phyloP scores from a whole-genome alignment of 2,888 invertebrate genomes.

The Charanyca ferruginea region DNA sequence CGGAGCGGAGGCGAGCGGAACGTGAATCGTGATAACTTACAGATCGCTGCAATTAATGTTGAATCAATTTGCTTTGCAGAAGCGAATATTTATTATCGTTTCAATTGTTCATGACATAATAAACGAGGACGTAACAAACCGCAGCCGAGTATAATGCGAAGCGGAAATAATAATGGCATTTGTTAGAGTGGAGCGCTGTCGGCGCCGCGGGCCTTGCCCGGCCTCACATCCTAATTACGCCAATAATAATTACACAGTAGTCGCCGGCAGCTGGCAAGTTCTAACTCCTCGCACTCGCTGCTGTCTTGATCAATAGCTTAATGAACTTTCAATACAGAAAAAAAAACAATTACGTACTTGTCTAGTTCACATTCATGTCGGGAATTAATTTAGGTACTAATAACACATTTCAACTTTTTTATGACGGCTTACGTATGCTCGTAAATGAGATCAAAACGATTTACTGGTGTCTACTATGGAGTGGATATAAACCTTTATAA shows the following conservation, averaged over 20 bases:
- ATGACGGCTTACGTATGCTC: slow-evolving; percentile 22
- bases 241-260: slow-evolving; percentile 89
- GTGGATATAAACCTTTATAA: slow-evolving; percentile 9
- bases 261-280: slow-evolving; percentile 77
- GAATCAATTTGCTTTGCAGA: slow-evolving; percentile 84
- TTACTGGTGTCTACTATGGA: slow-evolving; percentile 15
- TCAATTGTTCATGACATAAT: slow-evolving; percentile 86
- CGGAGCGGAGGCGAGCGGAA: slow-evolving; percentile 56
- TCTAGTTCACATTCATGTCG: slow-evolving; percentile 41
- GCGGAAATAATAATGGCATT: slow-evolving; percentile 90
- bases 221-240: slow-evolving; percentile 90
- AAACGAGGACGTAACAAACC: slow-evolving; percentile 85
- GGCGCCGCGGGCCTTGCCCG: slow-evolving; percentile 84
- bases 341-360: slow-evolving; percentile 45
- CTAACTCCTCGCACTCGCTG: slow-evolving; percentile 73
- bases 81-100: slow-evolving; percentile 83
- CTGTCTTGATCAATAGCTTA: slow-evolving; percentile 75
- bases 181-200: slow-evolving; percentile 78
- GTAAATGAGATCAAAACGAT: slow-evolving; percentile 33
- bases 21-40: slow-evolving; percentile 74
- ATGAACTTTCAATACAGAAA: slow-evolving; percentile 64
- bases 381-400: slow-evolving; percentile 37
- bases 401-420: slow-evolving; percentile 30
- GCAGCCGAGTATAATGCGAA: slow-evolving; percentile 83
- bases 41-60: slow-evolving; percentile 82